Conservation (phyloP, 2,113 vertebrate genomes). For the Leucopsar rothschildi region DNA sequence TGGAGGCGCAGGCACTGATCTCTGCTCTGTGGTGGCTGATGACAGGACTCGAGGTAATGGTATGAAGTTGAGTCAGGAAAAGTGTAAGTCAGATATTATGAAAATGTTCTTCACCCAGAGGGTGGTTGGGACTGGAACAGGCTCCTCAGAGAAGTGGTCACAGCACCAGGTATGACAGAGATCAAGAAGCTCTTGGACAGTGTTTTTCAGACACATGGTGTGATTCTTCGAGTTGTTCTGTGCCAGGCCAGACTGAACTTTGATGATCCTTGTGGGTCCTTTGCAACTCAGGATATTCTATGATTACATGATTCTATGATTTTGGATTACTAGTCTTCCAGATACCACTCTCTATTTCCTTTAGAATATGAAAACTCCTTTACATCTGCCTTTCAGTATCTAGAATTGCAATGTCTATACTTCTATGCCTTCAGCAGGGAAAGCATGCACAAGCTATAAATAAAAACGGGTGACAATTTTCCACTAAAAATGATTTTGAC, state of each 20-base stretch:
- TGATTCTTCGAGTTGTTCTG: neutral
- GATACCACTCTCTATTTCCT: neutral
- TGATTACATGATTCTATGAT: no score
- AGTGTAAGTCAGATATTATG: neutral
- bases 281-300: neutral
- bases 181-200: neutral
- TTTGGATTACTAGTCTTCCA: neutral
- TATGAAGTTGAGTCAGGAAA: neutral
- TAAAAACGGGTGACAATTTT: neutral
- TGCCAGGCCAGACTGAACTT: neutral
- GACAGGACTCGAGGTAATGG: fast-evolving
- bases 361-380: neutral
- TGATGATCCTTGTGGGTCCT: no score
- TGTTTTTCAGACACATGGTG: neutral
- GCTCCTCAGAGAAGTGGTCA: neutral
- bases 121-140: fast-evolving
- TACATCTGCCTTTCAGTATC: neutral
- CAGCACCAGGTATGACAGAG: neutral
- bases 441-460: neutral
- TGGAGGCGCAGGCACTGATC: neutral
- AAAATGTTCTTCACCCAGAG: neutral
- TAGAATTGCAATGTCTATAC: neutral
- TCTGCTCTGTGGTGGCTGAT: no score
- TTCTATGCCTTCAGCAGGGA: neutral
- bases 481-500: neutral